Percentiles rank a stretch among this genome's conserved stretches.
These are phyloP conservation scores for Haliclona indistincta DNA, from an alignment of 37 sponge, comb jelly and placozoan genomes.

Conservation along the genomic window DNA sequence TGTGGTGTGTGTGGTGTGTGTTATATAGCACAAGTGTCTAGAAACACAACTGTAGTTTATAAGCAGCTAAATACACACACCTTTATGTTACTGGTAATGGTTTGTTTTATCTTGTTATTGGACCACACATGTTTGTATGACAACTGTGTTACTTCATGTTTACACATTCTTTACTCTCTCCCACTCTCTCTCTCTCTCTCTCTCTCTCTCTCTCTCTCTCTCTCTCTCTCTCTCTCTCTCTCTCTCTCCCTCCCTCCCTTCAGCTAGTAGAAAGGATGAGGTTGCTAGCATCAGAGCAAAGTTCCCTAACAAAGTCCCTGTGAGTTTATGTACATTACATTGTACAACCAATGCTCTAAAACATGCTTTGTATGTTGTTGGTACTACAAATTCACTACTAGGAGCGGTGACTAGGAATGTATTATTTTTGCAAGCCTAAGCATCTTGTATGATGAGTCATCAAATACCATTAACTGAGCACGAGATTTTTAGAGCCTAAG, in stretches of 20 bases:
- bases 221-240: not conserved
- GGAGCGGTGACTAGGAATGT: not conserved
- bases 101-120: too few relatives aligned
- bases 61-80: too few relatives aligned
- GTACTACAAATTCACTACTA: not conserved
- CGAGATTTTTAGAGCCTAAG: too few relatives aligned
- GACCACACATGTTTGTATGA: too few relatives aligned
- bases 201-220: slow-evolving; percentile 4
- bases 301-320: slow-evolving; percentile 98
- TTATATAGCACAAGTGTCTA: too few relatives aligned
- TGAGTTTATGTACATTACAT: slow-evolving; percentile 34
- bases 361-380: not conserved
- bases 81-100: too few relatives aligned
- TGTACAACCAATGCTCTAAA: not conserved
- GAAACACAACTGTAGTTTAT: too few relatives aligned
- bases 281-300: slow-evolving; percentile 95
- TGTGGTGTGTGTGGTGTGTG: too few relatives aligned
- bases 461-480: too few relatives aligned
- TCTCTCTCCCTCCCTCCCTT: slow-evolving; percentile 15
- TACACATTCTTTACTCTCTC: not conserved
- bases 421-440: too few relatives aligned
- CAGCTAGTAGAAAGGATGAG: slow-evolving; percentile 95
- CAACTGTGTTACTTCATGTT: not conserved
- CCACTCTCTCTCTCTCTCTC: not conserved
- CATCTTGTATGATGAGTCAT: too few relatives aligned